Evolutionary conservation across 1,140 invertebrate species (phyloP), one percentile per base, ranked within the genome.

Genomic region (Ericerus pela): DNA sequence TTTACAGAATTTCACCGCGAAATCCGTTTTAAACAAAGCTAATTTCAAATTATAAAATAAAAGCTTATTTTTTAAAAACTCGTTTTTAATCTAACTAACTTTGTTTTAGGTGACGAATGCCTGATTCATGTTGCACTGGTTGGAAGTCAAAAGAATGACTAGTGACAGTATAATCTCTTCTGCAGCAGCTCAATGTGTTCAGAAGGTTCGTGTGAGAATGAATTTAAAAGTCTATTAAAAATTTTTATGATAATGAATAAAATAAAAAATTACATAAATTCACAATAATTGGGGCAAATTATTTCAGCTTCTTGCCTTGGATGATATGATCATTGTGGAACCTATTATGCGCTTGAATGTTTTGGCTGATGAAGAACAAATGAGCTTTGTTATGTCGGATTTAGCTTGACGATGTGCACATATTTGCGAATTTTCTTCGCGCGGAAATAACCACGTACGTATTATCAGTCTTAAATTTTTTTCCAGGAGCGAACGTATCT

Each of bases 281-380:
- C 36, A 11, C 31, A 8, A 33, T 33, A 33, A 10, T n/a, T 33
- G 8, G 10, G 8, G 41, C 8, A 11, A 55, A 57, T 56, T 61
- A 66, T 67, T 54, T 58, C 62, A 86, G 80, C 64, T 88, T 24
- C 68, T 93, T 26, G 71, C 72, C 55, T 64, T 78, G 54, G 73
- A 75, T 1, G 72, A 74, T 1, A 73, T 79, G 0, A 61, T 74
- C 4, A 71, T 96, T 4, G 65, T 92, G 53, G 92, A 97, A 68
- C 93, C 93, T 8, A 73, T 95, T 31, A 96, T 96, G 88, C 64
- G 70, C 20, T 57, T 96, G 26, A 83, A 93, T 74, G 76, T 96
- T 43, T 76, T 80, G n/a, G 74, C 75, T 4, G 77, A 80, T 14
- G 78, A 82, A 60, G 73, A 78, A 12, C 76, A 79, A 61, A 68